These are phyloP conservation scores for Drosophila nikananu DNA, from an alignment of 1,140 invertebrate genomes.

Conservation along the genomic window DNA sequence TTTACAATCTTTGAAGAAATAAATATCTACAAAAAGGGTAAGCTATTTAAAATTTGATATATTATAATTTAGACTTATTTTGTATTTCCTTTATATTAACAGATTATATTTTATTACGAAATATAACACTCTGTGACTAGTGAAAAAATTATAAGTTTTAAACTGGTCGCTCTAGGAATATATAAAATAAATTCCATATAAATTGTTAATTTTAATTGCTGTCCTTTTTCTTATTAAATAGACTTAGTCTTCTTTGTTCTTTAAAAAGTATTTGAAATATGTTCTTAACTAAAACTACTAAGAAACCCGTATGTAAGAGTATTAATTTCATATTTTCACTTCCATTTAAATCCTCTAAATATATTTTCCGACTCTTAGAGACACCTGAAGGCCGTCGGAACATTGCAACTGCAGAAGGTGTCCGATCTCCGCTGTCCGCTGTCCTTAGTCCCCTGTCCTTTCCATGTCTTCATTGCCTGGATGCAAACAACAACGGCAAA, in stretches of 20 bases:
- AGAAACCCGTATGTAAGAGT: too few relatives aligned
- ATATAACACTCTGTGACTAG: too few relatives aligned
- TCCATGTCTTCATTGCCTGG: slow-evolving; percentile 59
- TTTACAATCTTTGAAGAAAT: too few relatives aligned
- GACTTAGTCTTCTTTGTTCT: not conserved
- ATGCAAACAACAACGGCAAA: slow-evolving; percentile 55
- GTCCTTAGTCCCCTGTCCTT: slow-evolving; percentile 17
- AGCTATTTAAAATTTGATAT: too few relatives aligned
- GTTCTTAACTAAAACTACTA: not conserved
- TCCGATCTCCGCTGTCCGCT: slow-evolving; percentile 6
- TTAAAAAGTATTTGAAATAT: not conserved
- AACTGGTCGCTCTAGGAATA: too few relatives aligned
- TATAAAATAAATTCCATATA: too few relatives aligned
- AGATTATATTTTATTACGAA: too few relatives aligned
- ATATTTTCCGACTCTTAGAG: not conserved
- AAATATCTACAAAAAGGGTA: too few relatives aligned
- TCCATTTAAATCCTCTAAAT: not conserved
- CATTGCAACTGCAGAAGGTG: slow-evolving; percentile 43
- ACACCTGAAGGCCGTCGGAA: slow-evolving; percentile 12
- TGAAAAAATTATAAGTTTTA: too few relatives aligned
- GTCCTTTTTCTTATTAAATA: not conserved
- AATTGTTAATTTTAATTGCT: too few relatives aligned
- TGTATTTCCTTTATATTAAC: too few relatives aligned
- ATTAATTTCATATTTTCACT: not conserved
- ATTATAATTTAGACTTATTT: not conserved